phyloP scores from a whole-genome alignment of 1,140 invertebrate genomes.

The Zaprionus nigranus region DNA sequence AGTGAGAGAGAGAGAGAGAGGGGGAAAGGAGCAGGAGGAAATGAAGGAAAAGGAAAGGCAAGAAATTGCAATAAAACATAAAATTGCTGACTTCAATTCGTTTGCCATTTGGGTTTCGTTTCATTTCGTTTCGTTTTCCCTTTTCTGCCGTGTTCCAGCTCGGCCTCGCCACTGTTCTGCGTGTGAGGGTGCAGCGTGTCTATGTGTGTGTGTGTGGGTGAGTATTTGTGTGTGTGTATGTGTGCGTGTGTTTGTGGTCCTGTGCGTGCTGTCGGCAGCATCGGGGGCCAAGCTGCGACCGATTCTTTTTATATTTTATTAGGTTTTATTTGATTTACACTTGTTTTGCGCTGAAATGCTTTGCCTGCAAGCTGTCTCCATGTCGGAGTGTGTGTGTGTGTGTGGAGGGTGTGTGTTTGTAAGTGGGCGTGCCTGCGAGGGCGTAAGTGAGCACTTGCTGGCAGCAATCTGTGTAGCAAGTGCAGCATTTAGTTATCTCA shows the following conservation, averaged over 20 bases:
- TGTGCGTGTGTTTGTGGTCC: conserved; percentile 28
- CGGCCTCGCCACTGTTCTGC: conserved; percentile 44
- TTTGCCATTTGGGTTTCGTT: conserved; percentile 80
- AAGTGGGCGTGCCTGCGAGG: conserved; percentile 31
- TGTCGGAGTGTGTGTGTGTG: conserved; percentile 15
- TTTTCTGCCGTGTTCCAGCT: conserved; percentile 46
- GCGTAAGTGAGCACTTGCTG: conserved; percentile 46
- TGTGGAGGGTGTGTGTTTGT: conserved; percentile 6
- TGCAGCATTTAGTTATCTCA: conserved; percentile 33
- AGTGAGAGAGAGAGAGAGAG: background rate
- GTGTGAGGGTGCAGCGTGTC: conserved; percentile 18
- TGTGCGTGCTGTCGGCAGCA: conserved; percentile 24
- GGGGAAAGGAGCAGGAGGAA: background rate
- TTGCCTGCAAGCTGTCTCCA: conserved; percentile 50
- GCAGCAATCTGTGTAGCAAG: conserved; percentile 33
- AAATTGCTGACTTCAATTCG: conserved; percentile 82
- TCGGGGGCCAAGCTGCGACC: conserved; percentile 62
- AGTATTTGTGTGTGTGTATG: conserved; percentile 12
- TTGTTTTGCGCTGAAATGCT: conserved; percentile 76
- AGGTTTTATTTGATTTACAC: conserved; percentile 83
- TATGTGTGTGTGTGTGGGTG: conserved; percentile 29
- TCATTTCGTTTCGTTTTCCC: conserved; percentile 25
- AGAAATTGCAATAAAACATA: conserved; percentile 83
- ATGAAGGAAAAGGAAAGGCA: conserved; percentile 56
- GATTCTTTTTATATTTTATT: conserved; percentile 74